These are phyloP conservation scores for Oryzias dopingdopingensis DNA, from an alignment of 2,797 vertebrate species.

Conservation along the genomic window DNA sequence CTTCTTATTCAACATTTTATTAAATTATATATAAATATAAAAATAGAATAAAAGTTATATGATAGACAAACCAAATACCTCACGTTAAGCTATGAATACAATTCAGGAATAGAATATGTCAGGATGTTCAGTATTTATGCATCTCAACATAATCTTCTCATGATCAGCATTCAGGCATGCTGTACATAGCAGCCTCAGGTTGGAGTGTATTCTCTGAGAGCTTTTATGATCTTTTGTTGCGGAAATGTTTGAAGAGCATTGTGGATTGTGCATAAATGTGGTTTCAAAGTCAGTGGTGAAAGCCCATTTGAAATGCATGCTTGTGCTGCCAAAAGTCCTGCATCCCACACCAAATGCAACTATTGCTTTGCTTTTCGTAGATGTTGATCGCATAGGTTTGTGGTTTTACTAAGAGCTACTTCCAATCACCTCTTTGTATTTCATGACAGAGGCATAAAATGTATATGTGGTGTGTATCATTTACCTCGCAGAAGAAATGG, in stretches of 20 bases:
- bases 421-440: conserved; percentile 24
- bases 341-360: conserved; percentile 1
- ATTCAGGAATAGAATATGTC: background rate
- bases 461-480: conserved; percentile 10
- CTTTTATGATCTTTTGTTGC: conserved; percentile 4
- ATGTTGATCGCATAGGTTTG: conserved; percentile 1
- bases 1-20: background rate
- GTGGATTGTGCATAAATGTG: conserved; percentile 4
- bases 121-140: background rate
- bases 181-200: background rate
- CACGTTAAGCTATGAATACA: background rate
- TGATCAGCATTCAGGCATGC: conserved; percentile 1
- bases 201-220: background rate
- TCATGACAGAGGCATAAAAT: conserved; percentile 22
- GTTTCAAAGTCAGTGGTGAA: conserved; percentile 1
- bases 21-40: too few species aligned
- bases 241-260: conserved; percentile 5
- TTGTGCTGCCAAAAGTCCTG: conserved; percentile 16
- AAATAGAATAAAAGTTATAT: too few species aligned
- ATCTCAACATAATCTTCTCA: conserved; percentile 9
- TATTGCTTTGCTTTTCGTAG: conserved; percentile 20
- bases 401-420: conserved; percentile 7
- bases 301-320: conserved; percentile 10
- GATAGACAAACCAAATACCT: too few species aligned
- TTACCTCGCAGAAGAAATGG: background rate